Percentiles rank a stretch among this genome's conserved stretches.
These are phyloP conservation scores for Lamellibrachia luymesi DNA, from an alignment of 1,140 invertebrate genomes.

Conservation along the genomic window DNA sequence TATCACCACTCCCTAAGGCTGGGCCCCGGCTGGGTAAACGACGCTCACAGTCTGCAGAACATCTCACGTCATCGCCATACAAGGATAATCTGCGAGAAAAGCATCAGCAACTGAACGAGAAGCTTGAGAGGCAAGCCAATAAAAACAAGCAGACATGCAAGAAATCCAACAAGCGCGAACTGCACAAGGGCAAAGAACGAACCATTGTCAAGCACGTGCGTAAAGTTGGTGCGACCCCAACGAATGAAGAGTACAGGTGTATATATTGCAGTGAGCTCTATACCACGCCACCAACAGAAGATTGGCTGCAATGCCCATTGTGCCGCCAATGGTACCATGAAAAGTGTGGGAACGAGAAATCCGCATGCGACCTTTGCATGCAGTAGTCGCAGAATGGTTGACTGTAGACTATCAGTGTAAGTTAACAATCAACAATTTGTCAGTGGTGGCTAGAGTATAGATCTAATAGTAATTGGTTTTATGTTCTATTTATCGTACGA, in stretches of 20 bases:
- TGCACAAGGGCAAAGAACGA: too few species aligned
- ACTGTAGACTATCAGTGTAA: conserved; percentile 9
- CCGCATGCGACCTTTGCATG: conserved; percentile 9
- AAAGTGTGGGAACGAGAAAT: conserved; percentile 11
- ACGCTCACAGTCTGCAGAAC: neutral
- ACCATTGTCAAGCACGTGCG: too few species aligned
- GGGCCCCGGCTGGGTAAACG: conserved; percentile 5
- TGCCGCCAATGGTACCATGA: neutral
- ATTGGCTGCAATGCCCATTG: too few species aligned
- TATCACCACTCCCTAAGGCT: conserved; percentile 10
- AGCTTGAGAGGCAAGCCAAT: too few species aligned
- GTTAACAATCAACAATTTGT: conserved; percentile 14
- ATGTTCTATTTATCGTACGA: neutral
- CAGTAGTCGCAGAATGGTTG: conserved; percentile 14
- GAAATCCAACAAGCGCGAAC: too few species aligned
- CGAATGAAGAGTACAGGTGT: too few species aligned
- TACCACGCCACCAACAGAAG: too few species aligned
- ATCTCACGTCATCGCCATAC: neutral
- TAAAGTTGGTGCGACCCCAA: too few species aligned
- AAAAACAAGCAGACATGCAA: too few species aligned
- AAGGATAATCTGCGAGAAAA: neutral
- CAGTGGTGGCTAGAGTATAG: conserved; percentile 2
- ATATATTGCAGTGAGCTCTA: too few species aligned
- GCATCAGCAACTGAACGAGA: too few species aligned
- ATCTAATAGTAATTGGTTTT: conserved; percentile 11